A percentile compares a stretch with the other conserved stretches of the same genome.
These are phyloP conservation scores for Chelonoidis abingdonii DNA, from an alignment of 2,113 vertebrate species.

Conservation along the genomic window DNA sequence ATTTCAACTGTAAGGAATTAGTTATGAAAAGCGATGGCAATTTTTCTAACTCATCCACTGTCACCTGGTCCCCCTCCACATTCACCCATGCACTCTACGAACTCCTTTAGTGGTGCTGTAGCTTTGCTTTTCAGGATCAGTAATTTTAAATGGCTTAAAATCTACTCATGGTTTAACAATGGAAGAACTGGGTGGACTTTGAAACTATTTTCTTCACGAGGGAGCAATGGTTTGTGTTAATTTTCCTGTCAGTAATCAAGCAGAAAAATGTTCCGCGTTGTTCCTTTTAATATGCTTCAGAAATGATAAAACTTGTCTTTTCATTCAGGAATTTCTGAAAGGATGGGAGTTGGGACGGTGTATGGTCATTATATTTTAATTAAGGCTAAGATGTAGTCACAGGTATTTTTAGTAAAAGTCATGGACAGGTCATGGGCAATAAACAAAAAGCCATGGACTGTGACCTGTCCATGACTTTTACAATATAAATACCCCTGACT, in stretches of 20 bases:
- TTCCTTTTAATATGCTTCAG: conserved; percentile 2
- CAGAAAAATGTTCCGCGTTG: conserved; percentile 27
- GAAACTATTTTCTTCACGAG: conserved; percentile 42
- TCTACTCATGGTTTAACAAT: conserved; percentile 32
- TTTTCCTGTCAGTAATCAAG: conserved; percentile 11
- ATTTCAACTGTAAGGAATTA: conserved; percentile 36
- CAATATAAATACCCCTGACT: too few species aligned
- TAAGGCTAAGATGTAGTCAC: too few species aligned
- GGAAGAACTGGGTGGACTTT: conserved; percentile 35
- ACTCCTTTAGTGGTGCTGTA: background rate
- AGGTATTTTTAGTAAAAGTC: too few species aligned
- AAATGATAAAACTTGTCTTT: conserved; percentile 15
- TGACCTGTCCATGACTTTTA: too few species aligned
- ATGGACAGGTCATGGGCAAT: too few species aligned
- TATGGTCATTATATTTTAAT: background rate
- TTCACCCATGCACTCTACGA: background rate
- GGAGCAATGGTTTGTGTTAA: background rate
- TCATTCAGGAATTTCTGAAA: conserved; percentile 32
- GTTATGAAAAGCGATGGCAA: conserved; percentile 27
- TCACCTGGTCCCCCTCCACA: conserved; percentile 21
- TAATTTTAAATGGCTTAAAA: conserved; percentile 49
- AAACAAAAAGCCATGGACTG: too few species aligned
- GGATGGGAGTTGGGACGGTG: background rate
- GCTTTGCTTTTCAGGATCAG: conserved; percentile 38
- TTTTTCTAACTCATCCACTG: conserved; percentile 20